phyloP scores from a whole-genome alignment of 1,140 invertebrate genomes.

The Drosophila micromelanica region DNA sequence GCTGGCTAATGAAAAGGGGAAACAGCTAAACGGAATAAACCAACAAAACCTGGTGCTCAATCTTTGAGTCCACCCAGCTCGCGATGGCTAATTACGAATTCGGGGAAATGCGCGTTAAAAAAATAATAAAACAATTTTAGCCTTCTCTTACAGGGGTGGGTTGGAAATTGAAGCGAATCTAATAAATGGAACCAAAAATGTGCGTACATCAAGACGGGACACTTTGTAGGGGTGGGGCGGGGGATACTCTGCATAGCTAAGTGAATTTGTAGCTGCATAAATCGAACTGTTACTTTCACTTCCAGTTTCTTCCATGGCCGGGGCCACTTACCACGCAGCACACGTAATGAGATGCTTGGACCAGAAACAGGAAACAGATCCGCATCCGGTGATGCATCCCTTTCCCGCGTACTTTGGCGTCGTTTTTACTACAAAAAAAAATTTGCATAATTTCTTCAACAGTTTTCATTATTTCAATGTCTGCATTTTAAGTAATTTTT shows the following conservation, averaged over 20 bases:
- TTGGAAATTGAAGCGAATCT: constrained; percentile 77
- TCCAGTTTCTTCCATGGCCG: constrained; percentile 22
- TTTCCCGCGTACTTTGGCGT: constrained; percentile 22
- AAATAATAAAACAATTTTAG: constrained; percentile 57
- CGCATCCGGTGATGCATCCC: constrained; percentile 30
- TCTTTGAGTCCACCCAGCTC: constrained; percentile 15
- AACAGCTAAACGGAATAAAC: constrained; percentile 3
- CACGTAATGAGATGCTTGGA: constrained; percentile 68
- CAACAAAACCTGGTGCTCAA: constrained; percentile 33
- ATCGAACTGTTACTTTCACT: constrained; percentile 67
- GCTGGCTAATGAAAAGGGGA: neutral
- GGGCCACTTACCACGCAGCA: constrained; percentile 51
- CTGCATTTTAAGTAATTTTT: constrained; percentile 77
- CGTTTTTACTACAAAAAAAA: constrained; percentile 52
- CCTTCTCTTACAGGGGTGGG: constrained; percentile 37
- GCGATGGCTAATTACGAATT: constrained; percentile 71
- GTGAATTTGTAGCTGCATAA: constrained; percentile 71
- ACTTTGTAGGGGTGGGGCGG: constrained; percentile 7
- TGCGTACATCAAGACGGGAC: constrained; percentile 69
- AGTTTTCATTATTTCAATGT: constrained; percentile 74
- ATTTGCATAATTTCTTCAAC: constrained; percentile 82
- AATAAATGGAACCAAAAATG: constrained; percentile 84
- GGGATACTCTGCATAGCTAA: constrained; percentile 58
- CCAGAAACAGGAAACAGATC: constrained; percentile 41
- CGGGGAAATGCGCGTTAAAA: constrained; percentile 56